Conservation (phyloP, 2,797 vertebrate genomes). For the Sciurus vulgaris region DNA sequence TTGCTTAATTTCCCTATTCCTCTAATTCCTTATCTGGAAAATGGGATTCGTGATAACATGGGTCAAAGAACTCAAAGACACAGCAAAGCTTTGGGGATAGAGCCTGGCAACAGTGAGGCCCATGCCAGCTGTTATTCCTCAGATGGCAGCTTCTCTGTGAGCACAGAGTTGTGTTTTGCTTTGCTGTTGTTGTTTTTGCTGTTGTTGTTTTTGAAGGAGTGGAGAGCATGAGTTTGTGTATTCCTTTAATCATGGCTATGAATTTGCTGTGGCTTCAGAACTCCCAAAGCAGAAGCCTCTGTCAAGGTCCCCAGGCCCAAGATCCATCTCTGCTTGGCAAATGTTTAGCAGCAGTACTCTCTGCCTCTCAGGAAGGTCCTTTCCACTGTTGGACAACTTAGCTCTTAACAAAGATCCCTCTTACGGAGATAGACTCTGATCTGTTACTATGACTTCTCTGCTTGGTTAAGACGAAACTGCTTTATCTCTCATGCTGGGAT, state of each 20-base stretch:
- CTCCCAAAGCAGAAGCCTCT: neutral
- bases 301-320: neutral
- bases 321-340: neutral
- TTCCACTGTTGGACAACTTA: neutral
- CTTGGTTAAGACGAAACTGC: neutral
- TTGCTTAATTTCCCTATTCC: neutral
- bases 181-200: too few species aligned
- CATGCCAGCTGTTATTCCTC: neutral
- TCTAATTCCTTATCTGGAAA: slow-evolving; percentile 25
- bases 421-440: neutral
- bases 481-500: neutral
- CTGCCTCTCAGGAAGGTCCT: neutral
- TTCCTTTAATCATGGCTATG: neutral
- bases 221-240: neutral
- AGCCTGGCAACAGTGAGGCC: neutral
- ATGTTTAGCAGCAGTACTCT: neutral
- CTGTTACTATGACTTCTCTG: neutral
- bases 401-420: neutral
- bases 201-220: neutral
- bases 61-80: neutral
- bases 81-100: neutral
- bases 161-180: neutral
- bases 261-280: neutral
- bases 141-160: neutral
- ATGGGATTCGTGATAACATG: neutral